phyloP scores from a whole-genome alignment of 2,888 invertebrate genomes.

The Pollenia amentaria region DNA sequence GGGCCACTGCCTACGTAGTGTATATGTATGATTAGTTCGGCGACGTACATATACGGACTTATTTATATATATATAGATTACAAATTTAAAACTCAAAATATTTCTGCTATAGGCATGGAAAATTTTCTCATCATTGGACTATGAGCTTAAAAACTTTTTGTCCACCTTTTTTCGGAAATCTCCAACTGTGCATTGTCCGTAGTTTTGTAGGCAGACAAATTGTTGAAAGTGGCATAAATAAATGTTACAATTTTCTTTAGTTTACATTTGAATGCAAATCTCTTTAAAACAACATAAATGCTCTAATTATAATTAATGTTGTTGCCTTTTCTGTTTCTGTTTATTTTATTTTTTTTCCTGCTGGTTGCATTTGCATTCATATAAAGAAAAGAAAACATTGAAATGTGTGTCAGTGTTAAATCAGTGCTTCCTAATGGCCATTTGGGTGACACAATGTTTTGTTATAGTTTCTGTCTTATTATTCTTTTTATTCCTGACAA shows the following conservation, averaged over 20 bases:
- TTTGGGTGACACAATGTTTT: conserved; percentile 66
- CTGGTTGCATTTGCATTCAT: conserved; percentile 9
- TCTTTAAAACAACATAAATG: conserved; percentile 64
- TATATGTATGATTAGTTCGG: too few relatives aligned
- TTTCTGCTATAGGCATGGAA: too few relatives aligned
- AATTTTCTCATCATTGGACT: too few relatives aligned
- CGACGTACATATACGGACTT: too few relatives aligned
- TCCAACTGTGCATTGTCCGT: not conserved
- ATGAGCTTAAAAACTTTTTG: too few relatives aligned
- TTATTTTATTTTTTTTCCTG: conserved; percentile 15
- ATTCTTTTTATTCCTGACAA: conserved; percentile 19
- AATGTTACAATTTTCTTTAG: conserved; percentile 64
- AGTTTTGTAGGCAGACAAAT: conserved; percentile 63
- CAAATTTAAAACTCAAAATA: too few relatives aligned
- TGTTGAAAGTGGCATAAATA: conserved; percentile 64
- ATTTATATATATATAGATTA: too few relatives aligned
- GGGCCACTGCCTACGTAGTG: too few relatives aligned
- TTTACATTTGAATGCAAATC: conserved; percentile 56
- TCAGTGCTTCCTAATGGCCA: conserved; percentile 66
- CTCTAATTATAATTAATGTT: conserved; percentile 72
- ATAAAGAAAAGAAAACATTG: conserved; percentile 9
- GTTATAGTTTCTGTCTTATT: conserved; percentile 21
- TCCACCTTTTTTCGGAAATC: too few relatives aligned
- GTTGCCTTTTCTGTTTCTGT: not conserved
- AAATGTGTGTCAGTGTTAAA: conserved; percentile 61